These are phyloP conservation scores for Bos indicus DNA, from an alignment of 2,113 vertebrate species.

Conservation along the genomic window DNA sequence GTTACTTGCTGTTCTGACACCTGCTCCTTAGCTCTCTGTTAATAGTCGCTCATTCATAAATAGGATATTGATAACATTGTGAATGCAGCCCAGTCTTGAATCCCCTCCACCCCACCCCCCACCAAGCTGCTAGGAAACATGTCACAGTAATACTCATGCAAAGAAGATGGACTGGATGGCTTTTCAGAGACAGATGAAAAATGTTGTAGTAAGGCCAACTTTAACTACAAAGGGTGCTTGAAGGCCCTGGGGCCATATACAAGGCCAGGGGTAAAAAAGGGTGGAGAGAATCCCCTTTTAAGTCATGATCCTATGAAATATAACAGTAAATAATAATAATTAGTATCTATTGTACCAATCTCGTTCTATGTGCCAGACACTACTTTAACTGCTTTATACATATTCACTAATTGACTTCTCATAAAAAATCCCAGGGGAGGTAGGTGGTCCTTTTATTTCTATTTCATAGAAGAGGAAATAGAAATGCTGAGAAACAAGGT, in stretches of 20 bases:
- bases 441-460: neutral
- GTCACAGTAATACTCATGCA: neutral
- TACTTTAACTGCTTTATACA: neutral
- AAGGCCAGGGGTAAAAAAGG: neutral
- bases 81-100: neutral
- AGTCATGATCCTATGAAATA: neutral
- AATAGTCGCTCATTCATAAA: neutral
- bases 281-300: neutral
- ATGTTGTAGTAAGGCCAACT: neutral
- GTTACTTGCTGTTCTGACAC: neutral
- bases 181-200: neutral
- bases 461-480: neutral
- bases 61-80: neutral
- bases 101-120: neutral
- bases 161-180: neutral
- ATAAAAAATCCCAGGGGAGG: neutral
- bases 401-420: neutral
- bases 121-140: neutral
- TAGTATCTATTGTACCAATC: neutral
- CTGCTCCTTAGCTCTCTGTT: neutral
- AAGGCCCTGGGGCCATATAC: neutral
- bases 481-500: neutral
- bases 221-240: neutral
- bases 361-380: neutral
- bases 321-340: neutral